Base-by-base conservation (phyloP, 2,113 vertebrate genomes). In the Gorsachius goisagi region DNA sequence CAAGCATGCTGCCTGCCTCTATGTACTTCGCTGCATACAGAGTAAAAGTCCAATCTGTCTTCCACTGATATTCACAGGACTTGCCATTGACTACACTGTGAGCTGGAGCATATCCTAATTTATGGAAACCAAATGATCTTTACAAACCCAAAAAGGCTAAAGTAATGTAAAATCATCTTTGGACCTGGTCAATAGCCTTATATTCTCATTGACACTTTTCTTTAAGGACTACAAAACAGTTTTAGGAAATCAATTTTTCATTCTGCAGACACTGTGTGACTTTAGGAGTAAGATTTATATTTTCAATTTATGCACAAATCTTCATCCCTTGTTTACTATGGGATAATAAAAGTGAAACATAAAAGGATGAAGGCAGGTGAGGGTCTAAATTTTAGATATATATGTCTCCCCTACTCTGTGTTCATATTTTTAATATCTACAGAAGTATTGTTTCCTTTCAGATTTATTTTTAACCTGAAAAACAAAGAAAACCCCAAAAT, bases 401-500 rank as follows among this genome's bases (percentile, higher is more conserved):
- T 44, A 9, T 67, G 9, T 50, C 32, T 77, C 27, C 32, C 6
- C 1, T 55, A 37, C 6, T 76, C 33, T 73, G 12, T 2, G 8
- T 60, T 64, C 68, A 24, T n/a, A 35, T n/a, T 87, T 68, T 18
- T 7, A 78, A 30, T 76, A 58, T 35, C 20, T 80, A 17, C 15
- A 71, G 47, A 66, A 58, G 1, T 17, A 52, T 71, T 84, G 4
- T 20, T 74, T 39, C 13, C 3, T 84, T 78, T 92, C 49, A 68
- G 24, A 44, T 44, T 81, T 85, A 53, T 72, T 92, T 97, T 91
- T 79, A 49, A 85, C 8, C 12, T 21, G 20, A 68, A 89, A 86
- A 76, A 15, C 14, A 78, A 59, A 56, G 6, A 55, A 66, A 92
- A 24, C 3, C 1, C 16, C 1, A 28, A 73, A 55, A n/a, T 49